phyloP scores from a whole-genome alignment of 2,888 invertebrate genomes.

The Himalopsyche japonica region DNA sequence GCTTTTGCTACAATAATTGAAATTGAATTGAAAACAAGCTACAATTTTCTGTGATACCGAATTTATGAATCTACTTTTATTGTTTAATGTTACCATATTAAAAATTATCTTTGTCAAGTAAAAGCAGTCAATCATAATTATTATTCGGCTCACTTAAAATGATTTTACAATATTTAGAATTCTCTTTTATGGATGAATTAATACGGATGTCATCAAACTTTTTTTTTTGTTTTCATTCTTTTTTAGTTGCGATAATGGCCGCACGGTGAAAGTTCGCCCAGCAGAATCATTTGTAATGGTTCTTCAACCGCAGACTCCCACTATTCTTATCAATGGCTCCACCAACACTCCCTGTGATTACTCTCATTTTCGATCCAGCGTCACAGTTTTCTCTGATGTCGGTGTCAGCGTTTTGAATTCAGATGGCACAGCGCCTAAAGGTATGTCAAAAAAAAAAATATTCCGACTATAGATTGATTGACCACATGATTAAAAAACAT shows the following conservation, averaged over 20 bases:
- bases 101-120: too few relatives aligned
- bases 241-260: conserved; percentile 74
- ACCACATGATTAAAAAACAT: neutral
- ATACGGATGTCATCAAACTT: neutral
- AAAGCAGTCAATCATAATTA: too few relatives aligned
- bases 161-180: too few relatives aligned
- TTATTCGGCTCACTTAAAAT: too few relatives aligned
- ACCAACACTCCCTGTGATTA: conserved; percentile 83
- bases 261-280: conserved; percentile 72
- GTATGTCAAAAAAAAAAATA: conserved; percentile 6
- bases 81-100: too few relatives aligned
- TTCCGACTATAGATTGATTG: neutral
- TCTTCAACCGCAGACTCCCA: conserved; percentile 81
- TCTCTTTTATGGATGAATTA: neutral
- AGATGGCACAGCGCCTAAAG: conserved; percentile 40
- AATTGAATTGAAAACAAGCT: too few relatives aligned
- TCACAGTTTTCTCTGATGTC: conserved; percentile 86
- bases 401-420: conserved; percentile 66
- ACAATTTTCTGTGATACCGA: too few relatives aligned
- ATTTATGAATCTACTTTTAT: too few relatives aligned
- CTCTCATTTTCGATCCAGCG: conserved; percentile 83
- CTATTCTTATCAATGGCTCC: conserved; percentile 80
- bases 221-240: conserved; percentile 19
- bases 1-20: too few relatives aligned
- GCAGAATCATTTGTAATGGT: conserved; percentile 88